A percentile compares a stretch with the other conserved stretches of the same genome.
These are phyloP conservation scores for Cepaea hortensis DNA, from an alignment of 2,888 invertebrate species.

Conservation along the genomic window DNA sequence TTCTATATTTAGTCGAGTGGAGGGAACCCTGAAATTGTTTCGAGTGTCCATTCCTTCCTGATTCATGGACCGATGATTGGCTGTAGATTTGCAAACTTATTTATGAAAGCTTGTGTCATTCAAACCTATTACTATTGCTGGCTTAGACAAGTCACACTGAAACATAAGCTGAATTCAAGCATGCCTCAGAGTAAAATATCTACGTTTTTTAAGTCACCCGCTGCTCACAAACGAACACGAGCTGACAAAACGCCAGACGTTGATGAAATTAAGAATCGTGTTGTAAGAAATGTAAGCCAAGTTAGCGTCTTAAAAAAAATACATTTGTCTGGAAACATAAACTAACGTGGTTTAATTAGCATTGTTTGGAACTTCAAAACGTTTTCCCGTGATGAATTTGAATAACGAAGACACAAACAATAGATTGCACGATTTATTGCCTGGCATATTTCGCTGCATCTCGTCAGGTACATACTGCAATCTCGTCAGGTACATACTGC, in stretches of 20 bases:
- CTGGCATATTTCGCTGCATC: too few species aligned
- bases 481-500: too few species aligned
- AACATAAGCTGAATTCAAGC: background rate
- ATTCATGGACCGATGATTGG: background rate
- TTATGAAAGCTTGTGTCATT: background rate
- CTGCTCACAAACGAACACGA: background rate
- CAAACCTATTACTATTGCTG: background rate
- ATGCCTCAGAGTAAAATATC: conserved; percentile 34
- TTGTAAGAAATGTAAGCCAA: too few species aligned
- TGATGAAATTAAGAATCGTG: background rate
- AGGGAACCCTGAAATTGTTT: background rate
- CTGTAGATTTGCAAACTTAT: background rate
- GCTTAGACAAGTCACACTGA: background rate
- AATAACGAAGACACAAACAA: too few species aligned
- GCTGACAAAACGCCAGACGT: background rate
- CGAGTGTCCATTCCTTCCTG: too few species aligned
- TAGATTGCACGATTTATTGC: too few species aligned
- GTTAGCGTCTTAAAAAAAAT: too few species aligned
- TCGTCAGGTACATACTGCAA: too few species aligned
- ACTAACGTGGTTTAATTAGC: too few species aligned
- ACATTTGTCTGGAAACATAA: too few species aligned
- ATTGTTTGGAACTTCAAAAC: too few species aligned
- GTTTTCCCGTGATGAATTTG: too few species aligned
- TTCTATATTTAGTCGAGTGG: conserved; percentile 8
- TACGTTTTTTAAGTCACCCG: conserved; percentile 32